These are phyloP conservation scores for Nephrotoma appendiculata DNA, from an alignment of 2,888 invertebrate genomes.

Conservation along the genomic window DNA sequence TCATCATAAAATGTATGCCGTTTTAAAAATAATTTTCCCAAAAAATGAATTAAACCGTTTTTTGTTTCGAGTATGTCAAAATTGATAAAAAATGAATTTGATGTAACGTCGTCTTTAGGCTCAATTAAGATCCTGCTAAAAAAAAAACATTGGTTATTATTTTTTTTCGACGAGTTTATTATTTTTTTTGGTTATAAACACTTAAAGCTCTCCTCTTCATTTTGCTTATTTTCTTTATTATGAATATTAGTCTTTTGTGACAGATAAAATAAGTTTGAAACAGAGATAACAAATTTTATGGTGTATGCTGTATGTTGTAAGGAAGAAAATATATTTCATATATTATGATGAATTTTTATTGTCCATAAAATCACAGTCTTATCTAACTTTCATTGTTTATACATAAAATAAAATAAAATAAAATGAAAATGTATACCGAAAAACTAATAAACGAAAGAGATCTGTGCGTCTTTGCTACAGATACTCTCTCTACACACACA, in stretches of 20 bases:
- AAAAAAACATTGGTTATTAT: not conserved
- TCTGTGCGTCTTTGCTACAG: not conserved
- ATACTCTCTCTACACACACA: not conserved
- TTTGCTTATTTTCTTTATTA: not conserved
- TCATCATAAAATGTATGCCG: not conserved
- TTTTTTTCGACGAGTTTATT: not conserved
- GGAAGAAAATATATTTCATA: not conserved
- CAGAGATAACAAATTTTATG: not conserved
- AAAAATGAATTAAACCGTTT: not conserved
- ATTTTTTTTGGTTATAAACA: not conserved
- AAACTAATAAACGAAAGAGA: not conserved
- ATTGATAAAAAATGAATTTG: not conserved
- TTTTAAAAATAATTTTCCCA: not conserved
- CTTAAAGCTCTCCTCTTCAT: not conserved
- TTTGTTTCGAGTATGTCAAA: not conserved
- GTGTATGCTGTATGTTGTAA: not conserved
- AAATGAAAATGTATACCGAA: not conserved
- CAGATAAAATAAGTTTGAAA: not conserved
- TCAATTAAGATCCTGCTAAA: not conserved
- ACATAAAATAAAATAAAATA: not conserved
- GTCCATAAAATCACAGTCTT: not conserved
- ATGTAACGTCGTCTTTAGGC: not conserved
- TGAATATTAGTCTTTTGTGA: not conserved
- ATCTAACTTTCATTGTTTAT: not conserved
- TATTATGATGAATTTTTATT: not conserved